Conservation (phyloP, 2,797 vertebrate genomes). For the Argyrosomus regius region DNA sequence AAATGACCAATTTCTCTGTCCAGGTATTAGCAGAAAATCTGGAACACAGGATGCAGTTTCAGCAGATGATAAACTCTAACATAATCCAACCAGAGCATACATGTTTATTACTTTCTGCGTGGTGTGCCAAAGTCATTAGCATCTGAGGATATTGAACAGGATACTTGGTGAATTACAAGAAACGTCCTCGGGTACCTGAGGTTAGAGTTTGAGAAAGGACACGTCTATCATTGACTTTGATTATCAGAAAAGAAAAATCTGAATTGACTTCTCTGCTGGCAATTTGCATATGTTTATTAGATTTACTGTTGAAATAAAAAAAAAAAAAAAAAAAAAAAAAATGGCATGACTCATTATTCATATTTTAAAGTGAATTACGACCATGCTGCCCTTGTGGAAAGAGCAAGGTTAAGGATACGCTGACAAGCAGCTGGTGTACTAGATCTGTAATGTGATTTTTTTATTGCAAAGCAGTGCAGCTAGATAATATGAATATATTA, state of each 20-base stretch:
- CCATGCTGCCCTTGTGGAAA: slow-evolving; percentile 39
- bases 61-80: slow-evolving; percentile 16
- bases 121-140: slow-evolving; percentile 19
- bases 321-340: not conserved
- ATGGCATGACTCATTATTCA: slow-evolving; percentile 3
- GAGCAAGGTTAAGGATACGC: slow-evolving; percentile 51
- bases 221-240: slow-evolving; percentile 7
- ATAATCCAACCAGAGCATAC: slow-evolving; percentile 1
- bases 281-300: not conserved
- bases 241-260: slow-evolving; percentile 5
- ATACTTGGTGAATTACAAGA: slow-evolving; percentile 24
- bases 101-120: not conserved
- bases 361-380: slow-evolving; percentile 30
- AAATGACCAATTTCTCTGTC: slow-evolving; percentile 11
- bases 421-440: slow-evolving; percentile 55
- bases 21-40: slow-evolving; percentile 14
- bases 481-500: slow-evolving; percentile 57
- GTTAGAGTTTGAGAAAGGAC: slow-evolving; percentile 20
- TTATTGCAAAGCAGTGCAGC: slow-evolving; percentile 39
- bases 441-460: slow-evolving; percentile 32
- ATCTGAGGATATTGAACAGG: slow-evolving; percentile 1
- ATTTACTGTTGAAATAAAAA: slow-evolving; percentile 19
- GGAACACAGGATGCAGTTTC: slow-evolving; percentile 11
- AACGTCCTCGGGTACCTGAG: not conserved
- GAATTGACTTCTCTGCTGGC: not conserved